Evolutionary conservation across 2,888 invertebrate species (phyloP).

Genomic region (Synergus gifuensis): DNA sequence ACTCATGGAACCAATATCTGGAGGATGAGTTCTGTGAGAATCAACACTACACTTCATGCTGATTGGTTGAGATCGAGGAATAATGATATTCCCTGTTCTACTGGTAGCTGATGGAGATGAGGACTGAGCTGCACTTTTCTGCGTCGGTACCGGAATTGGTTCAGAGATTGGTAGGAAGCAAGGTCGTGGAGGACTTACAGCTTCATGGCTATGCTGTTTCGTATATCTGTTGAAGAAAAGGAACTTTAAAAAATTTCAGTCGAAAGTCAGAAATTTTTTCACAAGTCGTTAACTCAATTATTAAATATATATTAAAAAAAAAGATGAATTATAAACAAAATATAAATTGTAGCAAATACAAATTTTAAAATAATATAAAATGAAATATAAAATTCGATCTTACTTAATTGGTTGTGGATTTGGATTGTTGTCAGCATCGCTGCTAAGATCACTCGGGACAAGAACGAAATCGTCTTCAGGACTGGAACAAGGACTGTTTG

Average conservation of each 20-base stretch:
- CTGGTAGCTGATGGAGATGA: constrained; percentile 63
- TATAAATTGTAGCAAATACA: too few relatives aligned
- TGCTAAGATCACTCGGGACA: constrained; percentile 75
- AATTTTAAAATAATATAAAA: too few relatives aligned
- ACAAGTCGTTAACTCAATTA: not conserved
- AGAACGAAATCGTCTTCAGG: constrained; percentile 77
- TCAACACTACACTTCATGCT: constrained; percentile 87
- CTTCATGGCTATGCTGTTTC: constrained; percentile 76
- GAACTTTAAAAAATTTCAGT: not conserved
- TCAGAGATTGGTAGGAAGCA: constrained; percentile 86
- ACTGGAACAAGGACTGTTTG: constrained; percentile 72
- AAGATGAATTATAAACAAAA: too few relatives aligned
- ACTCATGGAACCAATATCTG: constrained; percentile 94
- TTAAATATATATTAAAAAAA: too few relatives aligned
- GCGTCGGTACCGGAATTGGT: constrained; percentile 88
- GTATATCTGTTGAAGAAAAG: constrained; percentile 77
- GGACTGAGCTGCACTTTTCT: constrained; percentile 76
- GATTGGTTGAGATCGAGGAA: constrained; percentile 92
- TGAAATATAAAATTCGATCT: constrained; percentile 43
- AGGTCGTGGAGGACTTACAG: constrained; percentile 83
- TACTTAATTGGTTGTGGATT: constrained; percentile 72
- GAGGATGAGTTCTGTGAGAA: constrained; percentile 82
- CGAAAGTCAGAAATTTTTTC: not conserved
- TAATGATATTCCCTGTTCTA: constrained; percentile 76
- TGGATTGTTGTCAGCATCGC: constrained; percentile 73